Evolutionary conservation across 2,888 invertebrate genomes (phyloP).

Genomic region (Lissonota sp.): DNA sequence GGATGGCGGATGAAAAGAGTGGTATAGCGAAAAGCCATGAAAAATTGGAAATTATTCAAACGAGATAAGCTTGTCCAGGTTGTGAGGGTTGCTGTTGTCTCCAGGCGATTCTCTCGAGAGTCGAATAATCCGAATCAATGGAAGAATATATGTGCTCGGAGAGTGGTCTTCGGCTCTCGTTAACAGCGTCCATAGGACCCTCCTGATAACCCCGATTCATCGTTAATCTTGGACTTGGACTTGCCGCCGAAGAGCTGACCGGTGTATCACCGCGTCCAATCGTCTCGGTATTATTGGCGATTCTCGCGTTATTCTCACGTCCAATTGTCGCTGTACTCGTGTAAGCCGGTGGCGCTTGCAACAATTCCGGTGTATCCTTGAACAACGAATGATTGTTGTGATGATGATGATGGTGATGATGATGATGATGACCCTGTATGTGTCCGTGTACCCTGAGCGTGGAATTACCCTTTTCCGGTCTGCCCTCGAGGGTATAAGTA

Average conservation of each 20-base stretch:
- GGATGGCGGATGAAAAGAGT: neutral
- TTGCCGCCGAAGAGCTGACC: constrained; percentile 87
- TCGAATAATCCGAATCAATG: constrained; percentile 95
- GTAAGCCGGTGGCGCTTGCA: constrained; percentile 85
- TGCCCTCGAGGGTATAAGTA: constrained; percentile 89
- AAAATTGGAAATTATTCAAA: constrained; percentile 75
- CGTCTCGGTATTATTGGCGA: constrained; percentile 60
- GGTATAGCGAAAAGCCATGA: neutral
- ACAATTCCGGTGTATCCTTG: constrained; percentile 83
- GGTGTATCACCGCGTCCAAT: constrained; percentile 84
- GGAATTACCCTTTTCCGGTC: constrained; percentile 84
- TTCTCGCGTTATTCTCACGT: constrained; percentile 68
- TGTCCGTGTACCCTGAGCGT: constrained; percentile 80
- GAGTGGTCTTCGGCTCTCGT: constrained; percentile 86
- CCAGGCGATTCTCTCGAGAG: constrained; percentile 89
- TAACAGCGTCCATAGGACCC: constrained; percentile 73
- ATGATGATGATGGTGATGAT: constrained; percentile 45
- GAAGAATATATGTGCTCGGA: constrained; percentile 96
- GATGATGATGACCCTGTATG: constrained; percentile 70
- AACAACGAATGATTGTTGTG: constrained; percentile 76
- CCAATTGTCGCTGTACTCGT: constrained; percentile 79
- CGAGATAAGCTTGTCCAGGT: constrained; percentile 83
- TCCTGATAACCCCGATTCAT: constrained; percentile 83
- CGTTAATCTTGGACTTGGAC: constrained; percentile 86
- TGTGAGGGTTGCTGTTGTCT: constrained; percentile 85